Conservation (phyloP, 2,888 invertebrate genomes). For the Drosophila suboccidentalis region DNA sequence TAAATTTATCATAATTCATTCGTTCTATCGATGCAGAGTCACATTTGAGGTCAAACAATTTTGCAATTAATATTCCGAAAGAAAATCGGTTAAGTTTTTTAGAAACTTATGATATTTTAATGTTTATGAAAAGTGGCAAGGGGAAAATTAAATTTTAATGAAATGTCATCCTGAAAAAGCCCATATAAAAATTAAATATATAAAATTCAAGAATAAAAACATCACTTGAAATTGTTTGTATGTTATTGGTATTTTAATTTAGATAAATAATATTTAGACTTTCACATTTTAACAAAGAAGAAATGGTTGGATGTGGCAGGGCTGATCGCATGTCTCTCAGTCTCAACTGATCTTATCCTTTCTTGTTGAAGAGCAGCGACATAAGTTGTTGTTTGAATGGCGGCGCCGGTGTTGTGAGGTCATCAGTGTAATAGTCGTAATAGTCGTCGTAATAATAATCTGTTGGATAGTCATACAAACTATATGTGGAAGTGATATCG, state of each 20-base stretch:
- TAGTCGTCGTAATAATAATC: not conserved
- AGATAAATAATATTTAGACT: conserved; percentile 41
- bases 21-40: too few relatives aligned
- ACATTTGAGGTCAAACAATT: too few relatives aligned
- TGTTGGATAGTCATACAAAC: not conserved
- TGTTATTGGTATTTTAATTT: conserved; percentile 19
- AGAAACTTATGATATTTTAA: too few relatives aligned
- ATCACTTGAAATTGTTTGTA: not conserved
- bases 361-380: conserved; percentile 70
- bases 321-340: conserved; percentile 1
- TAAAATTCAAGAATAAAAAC: not conserved
- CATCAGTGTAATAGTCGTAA: not conserved
- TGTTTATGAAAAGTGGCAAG: too few relatives aligned
- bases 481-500: too few relatives aligned
- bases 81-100: too few relatives aligned
- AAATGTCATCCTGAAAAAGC: too few relatives aligned
- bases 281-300: conserved; percentile 63
- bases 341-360: conserved; percentile 41
- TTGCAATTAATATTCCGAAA: too few relatives aligned
- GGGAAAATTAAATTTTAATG: too few relatives aligned
- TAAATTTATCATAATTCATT: too few relatives aligned
- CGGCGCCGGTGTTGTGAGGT: conserved; percentile 48
- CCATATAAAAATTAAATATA: too few relatives aligned
- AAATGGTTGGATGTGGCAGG: conserved; percentile 19
- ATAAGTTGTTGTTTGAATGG: conserved; percentile 70